Conservation (phyloP, 2,113 vertebrate species). For the Hippocampus comes region DNA sequence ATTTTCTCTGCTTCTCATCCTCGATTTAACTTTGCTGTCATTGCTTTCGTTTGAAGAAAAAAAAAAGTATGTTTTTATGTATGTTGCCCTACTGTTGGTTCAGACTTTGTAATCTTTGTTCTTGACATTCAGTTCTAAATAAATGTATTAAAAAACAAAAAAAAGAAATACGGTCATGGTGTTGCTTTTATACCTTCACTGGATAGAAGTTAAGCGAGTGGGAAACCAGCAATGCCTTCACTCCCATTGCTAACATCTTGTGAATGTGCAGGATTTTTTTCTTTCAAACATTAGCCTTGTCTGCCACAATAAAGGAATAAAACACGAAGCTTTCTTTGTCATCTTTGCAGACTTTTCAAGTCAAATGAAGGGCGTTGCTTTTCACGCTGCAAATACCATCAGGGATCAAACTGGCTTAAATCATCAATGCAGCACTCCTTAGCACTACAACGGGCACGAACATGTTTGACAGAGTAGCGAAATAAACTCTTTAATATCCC, state of each 20-base stretch:
- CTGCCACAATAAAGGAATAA: slow-evolving; percentile 56
- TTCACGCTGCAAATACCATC: neutral
- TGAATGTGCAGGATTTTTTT: slow-evolving; percentile 24
- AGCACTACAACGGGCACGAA: too few relatives aligned
- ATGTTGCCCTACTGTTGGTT: slow-evolving; percentile 13
- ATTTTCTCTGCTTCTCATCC: slow-evolving; percentile 23
- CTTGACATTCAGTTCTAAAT: neutral
- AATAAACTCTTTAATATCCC: too few relatives aligned
- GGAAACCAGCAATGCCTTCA: slow-evolving; percentile 30
- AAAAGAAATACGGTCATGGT: neutral
- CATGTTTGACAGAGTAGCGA: too few relatives aligned
- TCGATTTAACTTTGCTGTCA: slow-evolving; percentile 16
- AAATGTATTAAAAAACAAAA: neutral
- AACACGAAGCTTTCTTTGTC: slow-evolving; percentile 3
- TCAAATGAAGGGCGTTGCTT: neutral
- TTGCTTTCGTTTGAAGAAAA: neutral
- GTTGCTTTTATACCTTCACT: slow-evolving; percentile 3
- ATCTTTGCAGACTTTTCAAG: neutral
- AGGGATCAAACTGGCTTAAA: neutral
- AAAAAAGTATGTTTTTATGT: neutral
- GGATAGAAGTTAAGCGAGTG: neutral
- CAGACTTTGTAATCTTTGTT: neutral
- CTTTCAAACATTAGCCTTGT: slow-evolving; percentile 37
- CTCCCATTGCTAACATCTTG: slow-evolving; percentile 21
- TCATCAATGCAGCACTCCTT: too few relatives aligned